Evolutionary conservation across 2,888 invertebrate genomes (phyloP), one percentile per base, ranked within the genome.

Genomic region (Catocala nupta): DNA sequence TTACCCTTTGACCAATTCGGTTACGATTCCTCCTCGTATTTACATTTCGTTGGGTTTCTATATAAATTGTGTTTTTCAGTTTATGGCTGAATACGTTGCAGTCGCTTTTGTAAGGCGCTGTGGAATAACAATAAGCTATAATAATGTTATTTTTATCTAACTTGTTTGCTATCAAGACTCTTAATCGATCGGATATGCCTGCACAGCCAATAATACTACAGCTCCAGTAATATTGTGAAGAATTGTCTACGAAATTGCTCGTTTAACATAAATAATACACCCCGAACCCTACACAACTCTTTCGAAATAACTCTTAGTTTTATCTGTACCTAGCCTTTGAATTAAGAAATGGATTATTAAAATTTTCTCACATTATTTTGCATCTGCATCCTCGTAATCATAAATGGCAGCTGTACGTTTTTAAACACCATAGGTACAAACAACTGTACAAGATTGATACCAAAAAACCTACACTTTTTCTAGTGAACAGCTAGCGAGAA

Each of bases 1-100:
- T 89, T 85, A 85, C 87, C 89, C 84, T 86, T 87, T 86, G 85
- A 85, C 83, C 87, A 87, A 87, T 88, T 85, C 82, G 80, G 80
- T 80, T 78, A 79, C 80, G 81, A 84, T 87, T 82, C 81, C 68
- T 71, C 65, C 68, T 71, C 65, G 73, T 75, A 86, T 88, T 87
- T 88, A 83, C 85, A 85, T 88, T 82, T 82, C 67, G 77, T 70
- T 81, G 77, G 75, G 77, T 78, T 74, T 68, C 73, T 60, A 70
- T 72, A 76, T 79, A 81, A 78, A 82, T 79, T 81, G 79, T 76
- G 71, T 25, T 80, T 82, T 78, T 78, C 75, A 81, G 81, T 85
- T 83, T 82, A 86, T 82, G 65, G 80, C 74, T 63, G 62, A 69
- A 71, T 67, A 55, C 64, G 55, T 59, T 74, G 61, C 53, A 43